A percentile compares a stretch with the other conserved stretches of the same genome.
These are phyloP conservation scores for Peucedramus taeniatus DNA, from an alignment of 2,113 vertebrate genomes.

Conservation along the genomic window DNA sequence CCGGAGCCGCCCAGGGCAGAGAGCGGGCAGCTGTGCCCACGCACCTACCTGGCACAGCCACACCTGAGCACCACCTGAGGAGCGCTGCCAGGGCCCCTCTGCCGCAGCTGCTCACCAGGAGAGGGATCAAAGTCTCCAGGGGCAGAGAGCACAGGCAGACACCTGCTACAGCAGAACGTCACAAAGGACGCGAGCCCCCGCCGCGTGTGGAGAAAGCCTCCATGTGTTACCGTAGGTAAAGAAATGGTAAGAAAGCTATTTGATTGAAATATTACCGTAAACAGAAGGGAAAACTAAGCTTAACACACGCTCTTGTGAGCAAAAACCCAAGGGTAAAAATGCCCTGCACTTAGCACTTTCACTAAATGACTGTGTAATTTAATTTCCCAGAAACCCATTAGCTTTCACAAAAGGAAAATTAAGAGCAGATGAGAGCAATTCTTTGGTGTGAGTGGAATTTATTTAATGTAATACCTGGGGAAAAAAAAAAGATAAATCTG, in stretches of 20 bases:
- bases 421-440: conserved; percentile 71
- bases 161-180: conserved; percentile 63
- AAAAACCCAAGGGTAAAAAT: conserved; percentile 63
- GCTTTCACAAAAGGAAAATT: conserved; percentile 74
- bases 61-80: conserved; percentile 82
- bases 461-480: conserved; percentile 57
- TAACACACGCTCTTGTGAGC: not conserved
- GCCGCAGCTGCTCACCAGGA: conserved; percentile 34
- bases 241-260: not conserved
- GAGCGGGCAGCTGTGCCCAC: conserved; percentile 70
- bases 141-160: conserved; percentile 20
- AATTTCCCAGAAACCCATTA: conserved; percentile 79
- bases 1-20: not conserved
- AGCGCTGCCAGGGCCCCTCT: conserved; percentile 22
- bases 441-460: conserved; percentile 66
- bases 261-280: conserved; percentile 40
- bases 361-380: conserved; percentile 75
- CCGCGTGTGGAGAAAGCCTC: not conserved
- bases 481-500: not conserved
- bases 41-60: conserved; percentile 44
- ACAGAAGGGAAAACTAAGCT: conserved; percentile 43
- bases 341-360: conserved; percentile 63
- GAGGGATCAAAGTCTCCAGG: not conserved
- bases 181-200: not conserved
- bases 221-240: not conserved